phyloP scores from a whole-genome alignment of 2,888 invertebrate genomes.

The Coecobrya sp. region DNA sequence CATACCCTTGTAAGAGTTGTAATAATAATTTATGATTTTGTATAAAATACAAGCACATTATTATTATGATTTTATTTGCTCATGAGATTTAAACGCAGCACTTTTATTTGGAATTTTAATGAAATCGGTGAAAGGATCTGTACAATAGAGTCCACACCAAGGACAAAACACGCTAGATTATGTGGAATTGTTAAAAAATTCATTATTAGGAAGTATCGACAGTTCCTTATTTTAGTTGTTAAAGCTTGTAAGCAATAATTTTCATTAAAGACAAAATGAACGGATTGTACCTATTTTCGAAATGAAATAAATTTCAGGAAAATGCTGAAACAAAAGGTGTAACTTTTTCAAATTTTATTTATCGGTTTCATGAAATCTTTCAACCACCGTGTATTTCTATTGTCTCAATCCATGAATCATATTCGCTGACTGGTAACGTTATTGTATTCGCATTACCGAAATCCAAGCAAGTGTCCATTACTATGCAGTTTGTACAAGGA shows the following conservation, averaged over 20 bases:
- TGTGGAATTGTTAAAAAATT: not conserved
- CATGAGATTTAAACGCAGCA: not conserved
- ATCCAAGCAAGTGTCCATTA: too few species aligned
- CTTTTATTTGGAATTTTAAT: too few species aligned
- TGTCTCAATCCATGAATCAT: too few species aligned
- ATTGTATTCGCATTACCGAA: too few species aligned
- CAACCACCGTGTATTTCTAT: too few species aligned
- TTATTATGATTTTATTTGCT: not conserved
- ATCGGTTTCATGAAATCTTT: too few species aligned
- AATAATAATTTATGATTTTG: not conserved
- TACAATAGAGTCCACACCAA: not conserved
- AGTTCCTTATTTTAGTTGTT: too few species aligned
- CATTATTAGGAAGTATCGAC: not conserved
- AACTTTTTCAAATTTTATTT: not conserved
- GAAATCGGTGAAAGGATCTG: not conserved
- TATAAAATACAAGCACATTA: not conserved
- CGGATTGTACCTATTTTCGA: constrained; percentile 55
- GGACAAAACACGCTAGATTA: not conserved
- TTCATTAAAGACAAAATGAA: constrained; percentile 22
- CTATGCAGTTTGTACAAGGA: too few species aligned
- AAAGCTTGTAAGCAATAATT: constrained; percentile 1
- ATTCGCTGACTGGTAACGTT: too few species aligned
- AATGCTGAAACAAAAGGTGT: not conserved
- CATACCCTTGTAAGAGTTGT: not conserved
- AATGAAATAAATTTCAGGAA: constrained; percentile 35